Percentiles rank a stretch among this genome's conserved stretches.
Evolutionary conservation across 2,113 vertebrate species (phyloP).

Genomic region (Hoplias malabaricus): DNA sequence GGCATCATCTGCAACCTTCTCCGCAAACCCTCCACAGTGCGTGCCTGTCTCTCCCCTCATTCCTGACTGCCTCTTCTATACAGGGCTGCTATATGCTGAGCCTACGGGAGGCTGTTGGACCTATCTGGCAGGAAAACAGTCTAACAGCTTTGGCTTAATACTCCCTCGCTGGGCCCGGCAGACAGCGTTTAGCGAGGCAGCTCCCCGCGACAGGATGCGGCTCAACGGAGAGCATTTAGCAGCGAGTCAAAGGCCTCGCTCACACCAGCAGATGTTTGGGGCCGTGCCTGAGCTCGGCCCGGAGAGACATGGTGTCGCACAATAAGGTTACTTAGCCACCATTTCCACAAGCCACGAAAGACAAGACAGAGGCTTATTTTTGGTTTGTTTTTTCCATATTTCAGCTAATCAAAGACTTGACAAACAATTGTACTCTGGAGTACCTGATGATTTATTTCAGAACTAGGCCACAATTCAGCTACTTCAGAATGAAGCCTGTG

Average conservation of each 20-base stretch:
- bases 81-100: conserved; percentile 25
- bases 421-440: background rate
- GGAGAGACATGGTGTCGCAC: background rate
- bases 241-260: conserved; percentile 19
- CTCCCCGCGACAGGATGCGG: conserved; percentile 29
- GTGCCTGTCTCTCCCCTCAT: conserved; percentile 9
- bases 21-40: background rate
- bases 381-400: background rate
- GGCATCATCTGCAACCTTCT: background rate
- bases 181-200: conserved; percentile 51
- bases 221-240: conserved; percentile 33
- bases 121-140: conserved; percentile 53
- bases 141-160: conserved; percentile 56
- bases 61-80: background rate
- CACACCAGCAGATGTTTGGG: conserved; percentile 40
- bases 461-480: conserved; percentile 27
- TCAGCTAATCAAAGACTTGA: conserved; percentile 5
- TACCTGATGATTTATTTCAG: conserved; percentile 5
- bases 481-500: conserved; percentile 20
- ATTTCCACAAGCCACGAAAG: background rate
- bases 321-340: conserved; percentile 8
- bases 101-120: conserved; percentile 42
- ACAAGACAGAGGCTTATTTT: background rate
- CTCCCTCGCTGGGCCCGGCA: conserved; percentile 53
- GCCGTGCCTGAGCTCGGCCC: background rate